These are phyloP conservation scores for Erinaceus europaeus DNA, from an alignment of 2,113 vertebrate genomes.

Conservation along the genomic window DNA sequence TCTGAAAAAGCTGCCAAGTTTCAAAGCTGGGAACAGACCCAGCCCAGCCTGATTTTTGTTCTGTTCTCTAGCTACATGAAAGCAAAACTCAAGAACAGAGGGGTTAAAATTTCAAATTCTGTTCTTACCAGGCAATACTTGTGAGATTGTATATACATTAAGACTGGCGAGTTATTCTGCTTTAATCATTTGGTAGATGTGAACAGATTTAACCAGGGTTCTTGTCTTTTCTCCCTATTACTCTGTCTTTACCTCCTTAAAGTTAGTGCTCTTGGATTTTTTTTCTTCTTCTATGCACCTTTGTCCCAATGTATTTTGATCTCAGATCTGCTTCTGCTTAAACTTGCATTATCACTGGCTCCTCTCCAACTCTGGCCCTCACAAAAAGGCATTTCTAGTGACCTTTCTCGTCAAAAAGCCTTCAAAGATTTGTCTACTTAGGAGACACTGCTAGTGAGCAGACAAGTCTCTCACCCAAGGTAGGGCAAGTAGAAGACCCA, in stretches of 20 bases:
- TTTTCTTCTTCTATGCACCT: background rate
- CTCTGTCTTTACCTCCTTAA: background rate
- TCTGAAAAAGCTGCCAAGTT: conserved; percentile 65
- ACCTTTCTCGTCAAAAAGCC: background rate
- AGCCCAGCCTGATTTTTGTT: conserved; percentile 27
- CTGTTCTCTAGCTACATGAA: conserved; percentile 46
- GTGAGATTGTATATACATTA: background rate
- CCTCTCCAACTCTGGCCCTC: background rate
- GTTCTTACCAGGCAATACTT: conserved; percentile 28
- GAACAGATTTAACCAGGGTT: background rate
- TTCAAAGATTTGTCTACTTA: background rate
- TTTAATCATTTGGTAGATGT: background rate
- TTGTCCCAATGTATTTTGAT: background rate
- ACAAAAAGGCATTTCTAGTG: background rate
- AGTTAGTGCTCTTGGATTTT: background rate
- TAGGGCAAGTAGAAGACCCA: background rate
- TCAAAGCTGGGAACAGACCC: conserved; percentile 61
- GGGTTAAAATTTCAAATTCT: conserved; percentile 44
- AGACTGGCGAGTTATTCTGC: background rate
- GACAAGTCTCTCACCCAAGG: background rate
- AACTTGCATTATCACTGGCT: background rate
- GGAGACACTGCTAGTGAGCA: background rate
- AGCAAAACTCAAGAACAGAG: conserved; percentile 35
- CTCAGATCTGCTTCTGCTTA: background rate
- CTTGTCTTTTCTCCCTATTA: background rate